phyloP scores from a whole-genome alignment of 2,797 vertebrate genomes.

The Danio tinwini region DNA sequence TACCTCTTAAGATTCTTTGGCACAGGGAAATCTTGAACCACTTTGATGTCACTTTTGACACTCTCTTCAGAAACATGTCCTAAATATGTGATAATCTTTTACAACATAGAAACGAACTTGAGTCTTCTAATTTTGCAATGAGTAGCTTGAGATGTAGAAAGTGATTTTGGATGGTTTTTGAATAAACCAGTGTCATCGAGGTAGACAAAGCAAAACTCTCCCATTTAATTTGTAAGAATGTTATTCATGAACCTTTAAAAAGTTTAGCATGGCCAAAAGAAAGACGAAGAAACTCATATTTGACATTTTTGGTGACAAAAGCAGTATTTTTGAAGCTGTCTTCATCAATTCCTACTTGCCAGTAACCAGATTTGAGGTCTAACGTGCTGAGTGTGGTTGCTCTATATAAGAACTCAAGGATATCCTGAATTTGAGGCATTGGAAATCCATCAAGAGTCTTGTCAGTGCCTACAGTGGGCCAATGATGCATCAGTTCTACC shows the following conservation, averaged over 20 bases:
- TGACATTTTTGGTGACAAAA: background rate
- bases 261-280: background rate
- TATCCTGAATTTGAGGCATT: background rate
- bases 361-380: background rate
- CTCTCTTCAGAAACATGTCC: background rate
- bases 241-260: slow-evolving; percentile 10
- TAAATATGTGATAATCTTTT: background rate
- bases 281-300: background rate
- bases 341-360: background rate
- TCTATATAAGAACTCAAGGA: too few relatives aligned
- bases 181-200: background rate
- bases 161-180: background rate
- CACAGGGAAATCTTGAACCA: background rate
- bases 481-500: too few relatives aligned
- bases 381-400: background rate
- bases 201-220: background rate
- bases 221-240: background rate
- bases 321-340: background rate
- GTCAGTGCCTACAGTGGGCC: too few relatives aligned
- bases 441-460: background rate
- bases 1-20: too few relatives aligned
- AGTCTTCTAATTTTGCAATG: background rate
- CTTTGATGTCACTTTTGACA: too few relatives aligned
- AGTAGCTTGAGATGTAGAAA: background rate
- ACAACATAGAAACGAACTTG: background rate